Percentiles rank a stretch among this genome's conserved stretches.
Conservation (phyloP, 2,797 vertebrate genomes). For the Xenops minutus region DNA sequence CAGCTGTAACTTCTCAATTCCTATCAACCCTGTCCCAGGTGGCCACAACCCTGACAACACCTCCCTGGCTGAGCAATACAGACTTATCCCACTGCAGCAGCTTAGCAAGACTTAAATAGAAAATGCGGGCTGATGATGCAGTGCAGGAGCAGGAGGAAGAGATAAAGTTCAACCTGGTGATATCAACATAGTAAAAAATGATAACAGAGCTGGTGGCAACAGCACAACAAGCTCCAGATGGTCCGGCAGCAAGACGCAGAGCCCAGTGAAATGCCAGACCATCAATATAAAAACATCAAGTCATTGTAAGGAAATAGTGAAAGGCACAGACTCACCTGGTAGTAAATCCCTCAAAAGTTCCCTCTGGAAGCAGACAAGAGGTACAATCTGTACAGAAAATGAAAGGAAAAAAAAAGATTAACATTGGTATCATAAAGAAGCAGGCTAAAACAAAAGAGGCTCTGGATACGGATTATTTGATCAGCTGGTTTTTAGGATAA, state of each 20-base stretch:
- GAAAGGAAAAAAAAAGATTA: background rate
- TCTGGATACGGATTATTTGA: background rate
- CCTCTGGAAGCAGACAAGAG: background rate
- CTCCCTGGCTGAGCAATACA: background rate
- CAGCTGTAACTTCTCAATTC: background rate
- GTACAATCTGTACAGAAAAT: background rate
- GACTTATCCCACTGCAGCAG: background rate
- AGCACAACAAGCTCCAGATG: conserved; percentile 5
- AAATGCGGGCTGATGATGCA: background rate
- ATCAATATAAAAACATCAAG: background rate
- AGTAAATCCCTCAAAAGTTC: background rate
- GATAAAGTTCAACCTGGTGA: conserved; percentile 36
- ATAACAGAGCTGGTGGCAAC: background rate
- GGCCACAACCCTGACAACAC: background rate
- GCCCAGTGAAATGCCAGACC: background rate
- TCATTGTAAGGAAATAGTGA: background rate
- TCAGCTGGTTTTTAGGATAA: conserved; percentile 17
- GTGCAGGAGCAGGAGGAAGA: background rate
- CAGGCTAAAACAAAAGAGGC: background rate
- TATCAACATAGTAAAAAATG: background rate
- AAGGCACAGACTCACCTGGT: background rate
- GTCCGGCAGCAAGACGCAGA: background rate
- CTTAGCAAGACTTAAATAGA: background rate
- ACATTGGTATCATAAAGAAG: background rate
- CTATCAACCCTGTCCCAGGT: background rate